Evolutionary conservation across 2,797 vertebrate species (phyloP).

Genomic region (Myotis myotis): DNA sequence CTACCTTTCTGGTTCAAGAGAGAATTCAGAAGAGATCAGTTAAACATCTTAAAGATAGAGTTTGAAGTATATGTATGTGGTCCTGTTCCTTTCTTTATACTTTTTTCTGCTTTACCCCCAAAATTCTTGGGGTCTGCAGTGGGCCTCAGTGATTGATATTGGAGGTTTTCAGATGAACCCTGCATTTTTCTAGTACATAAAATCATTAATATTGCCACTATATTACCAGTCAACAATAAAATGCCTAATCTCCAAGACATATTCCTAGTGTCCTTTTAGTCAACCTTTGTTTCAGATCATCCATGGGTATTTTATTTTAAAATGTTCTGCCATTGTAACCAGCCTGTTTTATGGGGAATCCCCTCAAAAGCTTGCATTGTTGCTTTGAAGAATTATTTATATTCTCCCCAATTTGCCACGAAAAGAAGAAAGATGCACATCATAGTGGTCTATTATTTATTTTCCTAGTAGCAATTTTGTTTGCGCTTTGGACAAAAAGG

Average conservation of each 20-base stretch:
- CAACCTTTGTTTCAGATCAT: slow-evolving; percentile 17
- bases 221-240: not conserved
- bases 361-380: not conserved
- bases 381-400: slow-evolving; percentile 4
- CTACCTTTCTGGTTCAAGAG: slow-evolving; percentile 2
- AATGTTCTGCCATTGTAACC: not conserved
- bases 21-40: slow-evolving; percentile 39
- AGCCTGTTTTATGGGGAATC: not conserved
- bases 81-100: not conserved
- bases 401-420: not conserved
- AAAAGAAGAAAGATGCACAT: slow-evolving; percentile 7
- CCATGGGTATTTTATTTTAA: not conserved
- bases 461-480: slow-evolving; percentile 19
- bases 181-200: not conserved
- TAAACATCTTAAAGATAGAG: not conserved
- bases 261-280: not conserved
- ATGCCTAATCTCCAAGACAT: not conserved
- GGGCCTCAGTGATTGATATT: not conserved
- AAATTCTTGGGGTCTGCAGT: not conserved
- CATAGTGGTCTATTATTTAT: not conserved
- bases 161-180: not conserved
- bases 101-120: not conserved
- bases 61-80: not conserved
- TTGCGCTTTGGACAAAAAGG: not conserved
- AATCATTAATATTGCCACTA: not conserved